Evolutionary conservation across 1,140 invertebrate species (phyloP).

Genomic region (Papilio dardanus): DNA sequence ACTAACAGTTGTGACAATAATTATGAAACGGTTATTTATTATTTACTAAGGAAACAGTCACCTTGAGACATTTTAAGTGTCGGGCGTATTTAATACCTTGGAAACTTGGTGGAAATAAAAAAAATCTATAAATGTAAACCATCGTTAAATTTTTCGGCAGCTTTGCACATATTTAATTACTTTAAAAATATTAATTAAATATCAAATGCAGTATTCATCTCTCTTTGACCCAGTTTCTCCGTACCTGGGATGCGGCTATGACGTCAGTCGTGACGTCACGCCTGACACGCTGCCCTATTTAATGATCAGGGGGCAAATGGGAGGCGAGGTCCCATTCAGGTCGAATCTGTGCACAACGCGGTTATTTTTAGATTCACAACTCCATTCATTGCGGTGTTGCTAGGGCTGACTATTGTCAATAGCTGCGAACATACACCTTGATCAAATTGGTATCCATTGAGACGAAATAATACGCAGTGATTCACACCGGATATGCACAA

Average conservation of each 20-base stretch:
- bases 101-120: not conserved
- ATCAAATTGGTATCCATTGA: not conserved
- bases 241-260: constrained; percentile 62
- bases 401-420: not conserved
- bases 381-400: constrained; percentile 61
- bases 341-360: constrained; percentile 52
- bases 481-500: not conserved
- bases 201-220: constrained; percentile 17
- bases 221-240: constrained; percentile 58
- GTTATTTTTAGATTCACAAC: constrained; percentile 72
- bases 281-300: constrained; percentile 70
- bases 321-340: constrained; percentile 61
- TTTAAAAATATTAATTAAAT: constrained; percentile 7
- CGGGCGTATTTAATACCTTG: not conserved
- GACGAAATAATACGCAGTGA: too few relatives aligned
- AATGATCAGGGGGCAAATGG: constrained; percentile 35
- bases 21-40: not conserved
- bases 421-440: not conserved
- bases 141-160: not conserved
- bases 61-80: not conserved
- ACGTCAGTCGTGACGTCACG: constrained; percentile 68
- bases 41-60: not conserved
- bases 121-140: not conserved
- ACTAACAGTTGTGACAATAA: not conserved
- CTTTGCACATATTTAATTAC: not conserved